phyloP scores from a whole-genome alignment of 92 coral and sea anemone genomes.

The Epizoanthus rinbou region DNA sequence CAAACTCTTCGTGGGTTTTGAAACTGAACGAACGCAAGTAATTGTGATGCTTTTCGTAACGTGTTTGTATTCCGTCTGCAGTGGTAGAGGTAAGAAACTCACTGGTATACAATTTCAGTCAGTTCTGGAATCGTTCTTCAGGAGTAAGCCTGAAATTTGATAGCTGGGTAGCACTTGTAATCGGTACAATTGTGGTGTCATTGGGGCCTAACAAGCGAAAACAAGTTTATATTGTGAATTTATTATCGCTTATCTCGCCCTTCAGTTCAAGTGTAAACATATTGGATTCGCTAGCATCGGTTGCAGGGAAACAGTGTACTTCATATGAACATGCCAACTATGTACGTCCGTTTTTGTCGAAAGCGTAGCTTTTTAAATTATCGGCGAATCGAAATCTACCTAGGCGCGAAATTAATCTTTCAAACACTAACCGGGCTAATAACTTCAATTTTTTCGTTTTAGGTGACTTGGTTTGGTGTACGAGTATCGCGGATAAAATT shows the following conservation, averaged over 20 bases:
- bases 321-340: background rate
- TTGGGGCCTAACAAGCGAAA: conserved; percentile 27
- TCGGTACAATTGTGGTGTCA: conserved; percentile 8
- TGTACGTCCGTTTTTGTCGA: no score
- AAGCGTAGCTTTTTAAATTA: no score
- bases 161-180: background rate
- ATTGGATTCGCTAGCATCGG: background rate
- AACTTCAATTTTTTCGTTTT: background rate
- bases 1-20: conserved; percentile 10
- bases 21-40: background rate
- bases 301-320: background rate
- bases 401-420: no score
- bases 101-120: background rate
- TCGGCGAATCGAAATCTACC: no score
- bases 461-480: background rate
- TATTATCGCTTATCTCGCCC: conserved; percentile 7
- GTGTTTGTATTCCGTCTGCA: conserved; percentile 8
- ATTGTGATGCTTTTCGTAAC: conserved; percentile 4
- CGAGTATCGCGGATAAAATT: background rate
- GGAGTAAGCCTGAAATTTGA: background rate
- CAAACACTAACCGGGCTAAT: no score
- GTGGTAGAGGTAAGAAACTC: background rate
- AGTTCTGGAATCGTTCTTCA: background rate
- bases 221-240: conserved; percentile 20
- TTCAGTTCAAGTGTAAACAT: background rate